Conservation (phyloP, 1,140 invertebrate genomes). For the Drosophila lacertosa region DNA sequence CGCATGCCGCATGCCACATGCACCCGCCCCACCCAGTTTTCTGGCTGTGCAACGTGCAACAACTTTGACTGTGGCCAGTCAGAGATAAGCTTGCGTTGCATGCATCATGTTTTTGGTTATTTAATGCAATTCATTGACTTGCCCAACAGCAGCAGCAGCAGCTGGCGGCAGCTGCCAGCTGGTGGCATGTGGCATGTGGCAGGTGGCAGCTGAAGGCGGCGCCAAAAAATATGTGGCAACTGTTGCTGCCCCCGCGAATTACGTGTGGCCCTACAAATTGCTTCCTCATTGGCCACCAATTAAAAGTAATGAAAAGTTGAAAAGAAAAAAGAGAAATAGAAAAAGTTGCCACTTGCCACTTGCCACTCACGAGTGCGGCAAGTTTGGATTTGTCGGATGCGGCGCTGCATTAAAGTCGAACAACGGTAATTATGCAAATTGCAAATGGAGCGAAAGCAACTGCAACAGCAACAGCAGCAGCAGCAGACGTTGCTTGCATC, state of each 20-base stretch:
- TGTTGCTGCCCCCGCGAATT: constrained; percentile 31
- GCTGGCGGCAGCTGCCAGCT: constrained; percentile 9
- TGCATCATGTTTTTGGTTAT: constrained; percentile 69
- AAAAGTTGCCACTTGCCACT: constrained; percentile 35
- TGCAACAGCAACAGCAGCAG: constrained; percentile 28
- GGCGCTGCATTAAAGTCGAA: constrained; percentile 74
- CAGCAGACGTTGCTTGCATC: constrained; percentile 12
- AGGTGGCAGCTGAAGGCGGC: constrained; percentile 26
- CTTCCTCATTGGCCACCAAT: constrained; percentile 80
- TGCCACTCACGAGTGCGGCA: constrained; percentile 33
- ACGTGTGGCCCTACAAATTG: constrained; percentile 73
- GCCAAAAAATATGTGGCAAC: constrained; percentile 46
- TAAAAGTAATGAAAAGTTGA: constrained; percentile 80
- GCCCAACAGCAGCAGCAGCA: constrained; percentile 5
- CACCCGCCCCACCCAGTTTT: background rate
- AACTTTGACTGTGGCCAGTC: constrained; percentile 1
- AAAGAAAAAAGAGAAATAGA: too few relatives aligned
- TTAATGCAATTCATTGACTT: constrained; percentile 52
- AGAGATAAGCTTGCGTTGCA: constrained; percentile 43
- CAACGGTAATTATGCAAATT: constrained; percentile 82
- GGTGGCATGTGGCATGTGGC: constrained; percentile 12
- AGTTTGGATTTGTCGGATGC: constrained; percentile 63
- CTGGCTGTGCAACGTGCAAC: too few relatives aligned
- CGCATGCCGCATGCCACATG: background rate
- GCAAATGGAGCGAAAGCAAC: constrained; percentile 68